phyloP scores from a whole-genome alignment of 2,888 invertebrate species.

The Rotaria socialis region DNA sequence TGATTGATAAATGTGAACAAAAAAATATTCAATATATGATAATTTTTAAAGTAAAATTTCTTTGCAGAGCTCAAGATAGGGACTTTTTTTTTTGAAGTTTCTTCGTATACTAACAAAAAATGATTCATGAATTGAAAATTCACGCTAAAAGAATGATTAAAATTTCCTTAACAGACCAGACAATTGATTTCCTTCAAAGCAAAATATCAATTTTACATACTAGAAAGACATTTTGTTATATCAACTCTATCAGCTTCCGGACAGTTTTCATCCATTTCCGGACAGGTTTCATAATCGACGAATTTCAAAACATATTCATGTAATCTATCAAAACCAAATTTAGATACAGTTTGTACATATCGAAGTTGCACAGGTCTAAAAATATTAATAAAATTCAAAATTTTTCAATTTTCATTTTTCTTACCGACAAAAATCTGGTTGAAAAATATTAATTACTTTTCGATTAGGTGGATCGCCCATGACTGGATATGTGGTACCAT shows the following conservation, averaged over 20 bases:
- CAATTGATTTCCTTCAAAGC: too few species aligned
- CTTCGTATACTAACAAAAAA: too few species aligned
- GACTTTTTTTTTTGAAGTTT: too few species aligned
- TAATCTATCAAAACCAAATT: not conserved
- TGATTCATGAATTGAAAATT: too few species aligned
- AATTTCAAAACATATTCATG: constrained; percentile 26
- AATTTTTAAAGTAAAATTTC: too few species aligned
- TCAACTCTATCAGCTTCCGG: not conserved
- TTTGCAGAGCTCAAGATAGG: too few species aligned
- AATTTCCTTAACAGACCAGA: too few species aligned
- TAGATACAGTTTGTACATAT: not conserved
- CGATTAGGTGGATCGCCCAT: not conserved
- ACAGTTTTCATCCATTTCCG: not conserved
- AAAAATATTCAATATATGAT: too few species aligned
- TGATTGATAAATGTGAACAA: too few species aligned
- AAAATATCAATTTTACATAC: not conserved
- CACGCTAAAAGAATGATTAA: too few species aligned
- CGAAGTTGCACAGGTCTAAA: constrained; percentile 24
- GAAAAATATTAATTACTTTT: constrained; percentile 25
- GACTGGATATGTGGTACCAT: not conserved
- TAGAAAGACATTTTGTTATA: not conserved
- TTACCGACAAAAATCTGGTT: constrained; percentile 35
- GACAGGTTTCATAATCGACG: not conserved
- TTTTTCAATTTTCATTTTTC: not conserved
- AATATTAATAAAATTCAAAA: not conserved